Evolutionary conservation across 2,113 vertebrate species (phyloP).

Genomic region (Rana temporaria): DNA sequence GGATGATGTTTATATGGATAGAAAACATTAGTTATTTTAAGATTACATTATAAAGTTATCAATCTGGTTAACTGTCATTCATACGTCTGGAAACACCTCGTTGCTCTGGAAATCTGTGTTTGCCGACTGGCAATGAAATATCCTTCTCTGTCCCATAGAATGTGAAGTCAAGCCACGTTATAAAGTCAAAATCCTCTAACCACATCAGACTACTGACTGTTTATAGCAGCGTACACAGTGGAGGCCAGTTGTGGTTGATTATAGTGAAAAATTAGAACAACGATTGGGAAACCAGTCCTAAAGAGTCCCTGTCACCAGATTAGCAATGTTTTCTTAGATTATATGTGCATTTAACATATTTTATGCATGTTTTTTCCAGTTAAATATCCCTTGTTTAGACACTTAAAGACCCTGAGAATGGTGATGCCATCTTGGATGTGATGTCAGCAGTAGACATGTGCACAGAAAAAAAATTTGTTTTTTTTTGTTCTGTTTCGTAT

Average conservation of each 20-base stretch:
- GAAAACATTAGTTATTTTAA: not conserved
- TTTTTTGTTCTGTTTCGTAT: too few species aligned
- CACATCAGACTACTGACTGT: slow-evolving; percentile 1
- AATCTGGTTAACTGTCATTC: not conserved
- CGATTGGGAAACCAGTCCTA: too few species aligned
- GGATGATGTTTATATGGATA: not conserved
- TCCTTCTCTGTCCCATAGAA: not conserved
- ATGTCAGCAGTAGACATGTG: too few species aligned
- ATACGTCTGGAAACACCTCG: not conserved
- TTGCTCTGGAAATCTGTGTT: slow-evolving; percentile 4
- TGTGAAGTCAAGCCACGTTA: not conserved
- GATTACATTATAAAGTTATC: slow-evolving; percentile 16
- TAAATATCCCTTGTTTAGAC: too few species aligned
- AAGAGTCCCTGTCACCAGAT: too few species aligned
- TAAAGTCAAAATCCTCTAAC: slow-evolving; percentile 13
- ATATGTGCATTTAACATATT: too few species aligned
- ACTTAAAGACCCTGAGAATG: too few species aligned
- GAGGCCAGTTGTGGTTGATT: not conserved
- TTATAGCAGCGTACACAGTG: not conserved
- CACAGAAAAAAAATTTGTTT: too few species aligned
- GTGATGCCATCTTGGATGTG: too few species aligned
- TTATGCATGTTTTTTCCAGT: too few species aligned
- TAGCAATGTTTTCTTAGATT: too few species aligned
- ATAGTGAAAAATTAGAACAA: too few species aligned
- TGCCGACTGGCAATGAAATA: not conserved